These are phyloP conservation scores for Montipora capricornis DNA, from an alignment of 64 coral and sea anemone genomes.

Conservation along the genomic window DNA sequence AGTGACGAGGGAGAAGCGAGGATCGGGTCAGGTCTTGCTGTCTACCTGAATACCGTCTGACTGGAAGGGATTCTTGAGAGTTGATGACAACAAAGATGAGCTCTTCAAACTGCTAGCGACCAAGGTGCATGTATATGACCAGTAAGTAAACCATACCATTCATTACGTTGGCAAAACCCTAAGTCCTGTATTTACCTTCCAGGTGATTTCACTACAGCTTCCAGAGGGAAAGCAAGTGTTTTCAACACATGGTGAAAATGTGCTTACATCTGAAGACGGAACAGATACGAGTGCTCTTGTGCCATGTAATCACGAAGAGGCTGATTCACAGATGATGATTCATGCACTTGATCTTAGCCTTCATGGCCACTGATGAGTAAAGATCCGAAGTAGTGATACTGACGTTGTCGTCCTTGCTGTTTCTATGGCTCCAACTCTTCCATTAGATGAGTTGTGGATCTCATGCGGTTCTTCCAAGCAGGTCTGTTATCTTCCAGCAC, in stretches of 20 bases:
- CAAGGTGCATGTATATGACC: background rate
- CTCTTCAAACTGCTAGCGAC: background rate
- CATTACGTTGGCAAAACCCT: background rate
- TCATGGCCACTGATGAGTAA: conserved; percentile 1
- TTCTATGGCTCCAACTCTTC: conserved; percentile 35
- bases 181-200: background rate
- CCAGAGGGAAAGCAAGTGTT: conserved; percentile 45
- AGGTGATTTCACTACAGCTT: conserved; percentile 21
- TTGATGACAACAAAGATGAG: too few relatives aligned
- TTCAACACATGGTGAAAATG: background rate
- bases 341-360: conserved; percentile 9
- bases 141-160: conserved; percentile 3
- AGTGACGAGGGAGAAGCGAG: conserved; percentile 42
- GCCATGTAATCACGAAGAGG: conserved; percentile 39
- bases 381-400: conserved; percentile 44
- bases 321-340: conserved; percentile 32
- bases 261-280: conserved; percentile 6
- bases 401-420: conserved; percentile 55
- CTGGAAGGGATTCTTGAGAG: too few relatives aligned
- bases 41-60: background rate
- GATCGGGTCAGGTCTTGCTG: conserved; percentile 24
- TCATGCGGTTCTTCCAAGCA: conserved; percentile 40
- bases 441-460: conserved; percentile 53
- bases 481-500: conserved; percentile 1
- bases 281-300: conserved; percentile 24